Percentiles rank a stretch among this genome's conserved stretches.
These are phyloP conservation scores for Prinia subflava DNA, from an alignment of 2,113 vertebrate genomes.

Conservation along the genomic window DNA sequence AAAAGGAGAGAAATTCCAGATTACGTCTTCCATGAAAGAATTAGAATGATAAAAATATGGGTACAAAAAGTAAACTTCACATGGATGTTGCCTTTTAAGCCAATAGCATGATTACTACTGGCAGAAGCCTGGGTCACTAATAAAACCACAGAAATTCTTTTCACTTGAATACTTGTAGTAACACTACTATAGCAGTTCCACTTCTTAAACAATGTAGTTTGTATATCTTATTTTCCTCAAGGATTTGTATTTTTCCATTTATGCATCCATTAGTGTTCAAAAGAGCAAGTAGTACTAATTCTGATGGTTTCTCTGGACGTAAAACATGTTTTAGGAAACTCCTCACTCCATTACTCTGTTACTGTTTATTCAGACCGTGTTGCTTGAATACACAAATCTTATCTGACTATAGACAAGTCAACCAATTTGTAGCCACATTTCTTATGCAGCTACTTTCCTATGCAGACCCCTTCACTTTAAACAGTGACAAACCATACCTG, in stretches of 20 bases:
- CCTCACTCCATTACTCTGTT: neutral
- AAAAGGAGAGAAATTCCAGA: neutral
- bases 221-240: neutral
- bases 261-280: neutral
- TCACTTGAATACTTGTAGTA: neutral
- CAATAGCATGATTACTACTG: accelerated
- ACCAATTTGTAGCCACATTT: neutral
- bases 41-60: no score
- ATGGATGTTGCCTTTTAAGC: neutral
- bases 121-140: neutral
- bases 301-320: neutral
- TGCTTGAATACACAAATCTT: neutral
- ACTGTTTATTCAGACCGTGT: neutral
- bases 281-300: neutral
- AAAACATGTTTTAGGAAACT: neutral
- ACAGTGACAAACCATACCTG: neutral
- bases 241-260: neutral
- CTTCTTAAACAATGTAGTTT: neutral
- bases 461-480: neutral
- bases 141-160: neutral
- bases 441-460: neutral
- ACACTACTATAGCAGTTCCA: neutral
- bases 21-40: neutral
- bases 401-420: neutral
- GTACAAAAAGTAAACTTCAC: neutral